Percentiles rank a stretch among this genome's conserved stretches.
Evolutionary conservation across 2,888 invertebrate genomes (phyloP).

Genomic region (Mantis religiosa): DNA sequence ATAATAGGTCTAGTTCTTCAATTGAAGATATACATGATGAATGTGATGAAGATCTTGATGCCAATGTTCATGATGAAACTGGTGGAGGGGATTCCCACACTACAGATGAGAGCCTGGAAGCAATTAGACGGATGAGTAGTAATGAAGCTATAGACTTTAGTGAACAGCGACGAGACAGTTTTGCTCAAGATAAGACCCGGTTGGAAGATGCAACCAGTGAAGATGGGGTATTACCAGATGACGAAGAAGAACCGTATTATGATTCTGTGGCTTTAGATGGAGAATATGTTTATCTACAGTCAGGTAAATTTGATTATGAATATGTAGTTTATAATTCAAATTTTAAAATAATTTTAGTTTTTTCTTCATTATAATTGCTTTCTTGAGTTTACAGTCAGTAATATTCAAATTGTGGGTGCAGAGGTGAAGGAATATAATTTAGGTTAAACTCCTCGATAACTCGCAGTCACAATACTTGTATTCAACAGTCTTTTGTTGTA

Average conservation of each 20-base stretch:
- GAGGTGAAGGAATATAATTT: too few relatives aligned
- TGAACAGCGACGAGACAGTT: not conserved
- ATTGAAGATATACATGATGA: not conserved
- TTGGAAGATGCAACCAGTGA: slow-evolving; percentile 22
- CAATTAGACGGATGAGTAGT: not conserved
- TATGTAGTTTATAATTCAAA: not conserved
- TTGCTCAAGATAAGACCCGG: not conserved
- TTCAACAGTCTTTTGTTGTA: too few relatives aligned
- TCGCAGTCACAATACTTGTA: too few relatives aligned
- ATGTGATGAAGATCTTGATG: not conserved
- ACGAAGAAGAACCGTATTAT: slow-evolving; percentile 51
- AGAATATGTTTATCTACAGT: slow-evolving; percentile 72
- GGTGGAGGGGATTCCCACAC: not conserved
- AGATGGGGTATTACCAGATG: slow-evolving; percentile 35
- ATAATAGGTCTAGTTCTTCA: not conserved
- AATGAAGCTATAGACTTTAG: not conserved
- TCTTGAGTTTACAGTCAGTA: too few relatives aligned
- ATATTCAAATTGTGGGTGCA: too few relatives aligned
- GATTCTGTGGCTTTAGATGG: slow-evolving; percentile 56
- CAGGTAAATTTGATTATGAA: slow-evolving; percentile 48
- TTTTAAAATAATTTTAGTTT: not conserved
- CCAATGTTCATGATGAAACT: not conserved
- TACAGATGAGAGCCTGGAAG: not conserved
- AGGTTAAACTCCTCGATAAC: too few relatives aligned
- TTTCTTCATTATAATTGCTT: too few relatives aligned